These are phyloP conservation scores for Lipophrys pholis DNA, from an alignment of 2,113 vertebrate species.

Conservation along the genomic window DNA sequence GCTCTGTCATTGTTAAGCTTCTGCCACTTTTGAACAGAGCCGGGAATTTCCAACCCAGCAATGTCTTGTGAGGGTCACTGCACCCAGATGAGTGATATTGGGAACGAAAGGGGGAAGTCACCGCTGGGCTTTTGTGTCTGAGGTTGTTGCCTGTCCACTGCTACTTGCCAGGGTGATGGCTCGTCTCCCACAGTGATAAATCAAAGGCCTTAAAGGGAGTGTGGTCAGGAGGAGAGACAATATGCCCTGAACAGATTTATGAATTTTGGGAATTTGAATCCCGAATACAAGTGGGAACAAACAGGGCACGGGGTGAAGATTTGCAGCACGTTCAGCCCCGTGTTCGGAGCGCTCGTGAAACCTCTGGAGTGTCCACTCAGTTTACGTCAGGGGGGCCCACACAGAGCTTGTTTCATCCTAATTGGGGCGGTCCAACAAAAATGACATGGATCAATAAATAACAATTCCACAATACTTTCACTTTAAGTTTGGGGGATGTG, in stretches of 20 bases:
- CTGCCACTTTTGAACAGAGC: background rate
- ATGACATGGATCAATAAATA: too few relatives aligned
- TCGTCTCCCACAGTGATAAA: constrained; percentile 59
- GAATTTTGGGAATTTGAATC: constrained; percentile 21
- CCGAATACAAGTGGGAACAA: background rate
- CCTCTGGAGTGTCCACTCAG: too few relatives aligned
- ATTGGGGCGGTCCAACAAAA: too few relatives aligned
- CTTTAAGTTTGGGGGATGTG: too few relatives aligned
- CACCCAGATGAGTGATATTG: constrained; percentile 56
- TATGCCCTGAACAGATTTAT: constrained; percentile 30
- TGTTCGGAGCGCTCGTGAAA: too few relatives aligned
- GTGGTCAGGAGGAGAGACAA: constrained; percentile 49
- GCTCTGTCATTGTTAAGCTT: background rate
- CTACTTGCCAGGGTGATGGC: constrained; percentile 75
- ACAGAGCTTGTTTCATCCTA: too few relatives aligned
- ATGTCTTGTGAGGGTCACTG: constrained; percentile 41
- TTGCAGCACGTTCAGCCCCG: background rate
- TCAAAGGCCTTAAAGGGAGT: constrained; percentile 49
- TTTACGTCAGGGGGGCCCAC: too few relatives aligned
- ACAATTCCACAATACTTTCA: too few relatives aligned
- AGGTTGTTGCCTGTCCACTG: constrained; percentile 53
- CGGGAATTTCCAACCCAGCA: constrained; percentile 1
- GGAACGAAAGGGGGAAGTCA: constrained; percentile 58
- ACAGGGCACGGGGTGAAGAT: background rate
- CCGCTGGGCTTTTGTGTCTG: constrained; percentile 63